These are phyloP conservation scores for Clarias platycephalus DNA, from an alignment of 2,797 vertebrate genomes.

Conservation along the genomic window DNA sequence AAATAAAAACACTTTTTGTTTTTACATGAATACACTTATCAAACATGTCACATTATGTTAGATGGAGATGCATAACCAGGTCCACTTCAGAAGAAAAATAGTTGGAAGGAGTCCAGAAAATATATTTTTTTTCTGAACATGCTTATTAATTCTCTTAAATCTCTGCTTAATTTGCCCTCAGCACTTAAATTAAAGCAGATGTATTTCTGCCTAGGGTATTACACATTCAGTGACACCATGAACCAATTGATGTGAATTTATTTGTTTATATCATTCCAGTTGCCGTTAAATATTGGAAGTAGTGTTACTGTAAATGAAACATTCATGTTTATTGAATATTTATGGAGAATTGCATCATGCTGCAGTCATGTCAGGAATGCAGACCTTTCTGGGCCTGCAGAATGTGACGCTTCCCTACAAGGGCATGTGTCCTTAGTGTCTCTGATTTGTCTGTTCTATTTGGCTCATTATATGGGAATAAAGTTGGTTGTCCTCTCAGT, in stretches of 20 bases:
- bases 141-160: neutral
- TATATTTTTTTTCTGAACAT: no score
- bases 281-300: neutral
- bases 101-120: no score
- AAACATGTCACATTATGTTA: neutral
- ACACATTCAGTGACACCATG: neutral
- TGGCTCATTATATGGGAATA: slow-evolving; percentile 44
- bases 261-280: neutral
- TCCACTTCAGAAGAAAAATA: no score
- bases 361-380: slow-evolving; percentile 65
- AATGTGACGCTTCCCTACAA: slow-evolving; percentile 73
- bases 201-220: neutral
- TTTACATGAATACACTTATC: neutral
- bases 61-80: no score
- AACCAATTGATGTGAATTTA: neutral
- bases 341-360: slow-evolving; percentile 63
- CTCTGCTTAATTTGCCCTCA: neutral
- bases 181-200: slow-evolving; percentile 19
- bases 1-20: no score
- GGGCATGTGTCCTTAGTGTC: slow-evolving; percentile 61
- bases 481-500: slow-evolving; percentile 21
- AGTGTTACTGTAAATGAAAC: neutral
- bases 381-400: slow-evolving; percentile 36
- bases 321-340: slow-evolving; percentile 61
- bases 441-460: slow-evolving; percentile 57